Base-by-base conservation (phyloP, 2,888 invertebrate genomes). In the Eulithis testata region DNA sequence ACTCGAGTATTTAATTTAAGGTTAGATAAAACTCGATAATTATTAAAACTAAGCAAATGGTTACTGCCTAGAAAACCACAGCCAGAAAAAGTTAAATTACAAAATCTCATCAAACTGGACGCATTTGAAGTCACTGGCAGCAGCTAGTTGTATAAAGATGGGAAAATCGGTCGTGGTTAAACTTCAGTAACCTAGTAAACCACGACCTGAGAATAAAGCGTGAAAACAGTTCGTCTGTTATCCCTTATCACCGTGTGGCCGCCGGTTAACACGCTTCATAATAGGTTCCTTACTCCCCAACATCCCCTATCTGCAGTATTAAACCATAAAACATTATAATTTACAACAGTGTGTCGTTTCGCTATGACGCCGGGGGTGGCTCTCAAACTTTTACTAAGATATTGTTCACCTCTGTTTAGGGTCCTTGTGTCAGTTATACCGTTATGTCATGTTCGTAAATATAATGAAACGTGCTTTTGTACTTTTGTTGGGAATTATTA, bases 241-340 rank as follows among this genome's bases (percentile, higher is more conserved):
- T 65, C 71, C 69, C 69, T 72, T 70, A 73, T 72, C 69, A 68
- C 69, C 66, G 70, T 62, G 69, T 61, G 72, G 73, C 74, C 74
- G 75, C 81, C 85, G 82, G 87, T 87, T 88, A 89, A 89, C 90
- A 85, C 86, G 83, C 87, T 89, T 90, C 89, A 90, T 91, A 92
- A 92, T 89, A 90, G 89, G 89, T 88, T 87, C 86, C 91, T 89
- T 88, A 87, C 88, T 74, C 60, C 66, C 60, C 66, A 44, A 57
- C 44, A 43, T 54, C 57, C 60, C 67, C 63, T 61, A 93, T 93
- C 92, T 93, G 84, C 89, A 85, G 91, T 92, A 93, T 93, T 91
- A 93, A 92, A 90, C 92, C 91, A 92, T 93, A 92, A 93, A 93
- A 91, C 92, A 93, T 92, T 89, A 90, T 92, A 92, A 93, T 93